phyloP scores from a whole-genome alignment of 2,113 vertebrate genomes.

The Microcebus lehilahytsara region DNA sequence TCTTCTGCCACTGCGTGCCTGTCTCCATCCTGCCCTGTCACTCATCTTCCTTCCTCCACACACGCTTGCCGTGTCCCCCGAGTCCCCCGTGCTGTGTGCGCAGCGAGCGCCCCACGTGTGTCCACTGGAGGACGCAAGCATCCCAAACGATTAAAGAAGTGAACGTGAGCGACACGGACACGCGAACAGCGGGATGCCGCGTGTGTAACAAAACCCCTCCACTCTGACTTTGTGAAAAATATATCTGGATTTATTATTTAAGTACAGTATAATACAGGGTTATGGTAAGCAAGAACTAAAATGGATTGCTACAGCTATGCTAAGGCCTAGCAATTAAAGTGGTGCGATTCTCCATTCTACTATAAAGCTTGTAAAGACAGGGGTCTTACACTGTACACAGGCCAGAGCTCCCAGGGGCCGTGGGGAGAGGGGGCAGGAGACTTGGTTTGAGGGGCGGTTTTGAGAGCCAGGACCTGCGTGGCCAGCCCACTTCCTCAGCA shows the following conservation, averaged over 20 bases:
- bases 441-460: neutral
- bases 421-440: neutral
- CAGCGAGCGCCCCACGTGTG: neutral
- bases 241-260: constrained; percentile 71
- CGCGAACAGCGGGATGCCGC: neutral
- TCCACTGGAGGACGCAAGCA: neutral
- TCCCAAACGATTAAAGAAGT: neutral
- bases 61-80: neutral
- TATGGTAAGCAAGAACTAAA: neutral
- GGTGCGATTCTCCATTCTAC: neutral
- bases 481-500: neutral
- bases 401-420: neutral
- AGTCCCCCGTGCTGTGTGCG: neutral
- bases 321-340: constrained; percentile 22
- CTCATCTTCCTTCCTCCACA: neutral
- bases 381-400: constrained; percentile 52
- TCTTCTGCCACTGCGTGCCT: neutral
- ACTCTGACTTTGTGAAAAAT: constrained; percentile 71
- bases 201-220: neutral
- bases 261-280: constrained; percentile 50
- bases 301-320: constrained; percentile 48
- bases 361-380: neutral
- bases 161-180: neutral
- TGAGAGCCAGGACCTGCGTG: neutral
- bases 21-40: neutral